phyloP scores from a whole-genome alignment of 2,113 vertebrate genomes.

The Hippocampus comes region DNA sequence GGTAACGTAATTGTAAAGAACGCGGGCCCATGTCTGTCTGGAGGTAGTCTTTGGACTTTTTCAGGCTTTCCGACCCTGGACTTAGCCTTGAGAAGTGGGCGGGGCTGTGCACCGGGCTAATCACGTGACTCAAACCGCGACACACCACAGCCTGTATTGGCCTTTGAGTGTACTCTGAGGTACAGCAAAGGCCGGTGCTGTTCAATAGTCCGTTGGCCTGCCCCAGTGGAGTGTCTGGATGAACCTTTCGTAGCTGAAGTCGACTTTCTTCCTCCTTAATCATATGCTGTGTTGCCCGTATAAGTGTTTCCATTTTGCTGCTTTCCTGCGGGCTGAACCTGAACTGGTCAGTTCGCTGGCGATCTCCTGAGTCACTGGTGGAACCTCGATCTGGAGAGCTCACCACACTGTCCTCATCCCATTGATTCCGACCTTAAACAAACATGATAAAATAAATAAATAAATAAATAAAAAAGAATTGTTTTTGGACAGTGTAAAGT shows the following conservation, averaged over 20 bases:
- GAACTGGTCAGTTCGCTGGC: constrained; percentile 81
- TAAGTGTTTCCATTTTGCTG: constrained; percentile 93
- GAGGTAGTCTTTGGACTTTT: constrained; percentile 88
- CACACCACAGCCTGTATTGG: constrained; percentile 77
- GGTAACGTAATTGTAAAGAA: constrained; percentile 70
- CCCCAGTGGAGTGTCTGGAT: constrained; percentile 68
- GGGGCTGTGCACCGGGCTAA: constrained; percentile 84
- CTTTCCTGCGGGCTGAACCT: constrained; percentile 85
- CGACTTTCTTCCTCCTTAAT: constrained; percentile 96
- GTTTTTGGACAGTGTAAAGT: too few relatives aligned
- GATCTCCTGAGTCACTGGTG: constrained; percentile 89
- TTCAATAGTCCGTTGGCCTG: constrained; percentile 83
- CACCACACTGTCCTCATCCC: constrained; percentile 93
- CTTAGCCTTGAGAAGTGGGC: constrained; percentile 84
- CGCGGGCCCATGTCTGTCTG: constrained; percentile 81
- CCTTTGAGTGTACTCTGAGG: constrained; percentile 77
- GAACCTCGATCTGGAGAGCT: constrained; percentile 93
- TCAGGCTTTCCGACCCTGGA: constrained; percentile 82
- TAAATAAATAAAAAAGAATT: too few relatives aligned
- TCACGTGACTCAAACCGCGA: constrained; percentile 68
- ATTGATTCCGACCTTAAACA: constrained; percentile 83
- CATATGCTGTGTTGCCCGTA: constrained; percentile 96
- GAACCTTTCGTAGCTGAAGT: constrained; percentile 78
- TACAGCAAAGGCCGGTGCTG: constrained; percentile 79
- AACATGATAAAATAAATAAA: not conserved